Evolutionary conservation across 1,140 invertebrate species (phyloP).

Genomic region (Steinernema feltiae): DNA sequence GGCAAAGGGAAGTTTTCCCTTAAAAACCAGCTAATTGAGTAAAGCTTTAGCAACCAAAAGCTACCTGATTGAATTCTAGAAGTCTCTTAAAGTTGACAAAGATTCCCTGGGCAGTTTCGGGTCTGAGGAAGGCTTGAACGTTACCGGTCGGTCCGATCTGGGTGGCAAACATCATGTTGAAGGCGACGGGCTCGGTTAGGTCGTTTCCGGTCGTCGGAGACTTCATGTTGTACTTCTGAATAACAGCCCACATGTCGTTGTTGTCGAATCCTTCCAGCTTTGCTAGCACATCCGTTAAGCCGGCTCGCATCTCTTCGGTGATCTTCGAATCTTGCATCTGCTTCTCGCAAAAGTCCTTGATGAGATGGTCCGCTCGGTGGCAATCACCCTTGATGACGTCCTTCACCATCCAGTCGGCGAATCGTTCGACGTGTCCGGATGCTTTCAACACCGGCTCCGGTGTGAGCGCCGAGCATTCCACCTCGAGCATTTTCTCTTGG

Average conservation of each 20-base stretch:
- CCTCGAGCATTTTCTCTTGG: constrained; percentile 96
- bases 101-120: constrained; percentile 97
- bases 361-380: constrained; percentile 93
- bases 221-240: constrained; percentile 83
- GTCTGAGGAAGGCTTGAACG: constrained; percentile 66
- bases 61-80: constrained; percentile 80
- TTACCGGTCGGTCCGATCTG: constrained; percentile 87
- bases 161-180: constrained; percentile 97
- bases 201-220: constrained; percentile 90
- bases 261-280: constrained; percentile 77
- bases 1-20: constrained; percentile 86
- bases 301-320: constrained; percentile 65
- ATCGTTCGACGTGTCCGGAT: constrained; percentile 95
- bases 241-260: constrained; percentile 75
- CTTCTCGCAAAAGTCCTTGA: constrained; percentile 74
- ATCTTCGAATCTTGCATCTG: constrained; percentile 77
- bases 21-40: constrained; percentile 57
- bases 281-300: constrained; percentile 56
- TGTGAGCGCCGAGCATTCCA: constrained; percentile 92
- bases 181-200: constrained; percentile 85
- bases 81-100: constrained; percentile 97
- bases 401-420: constrained; percentile 99
- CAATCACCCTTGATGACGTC: constrained; percentile 90
- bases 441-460: constrained; percentile 93
- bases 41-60: not conserved